Conservation (phyloP, 2,113 vertebrate genomes). For the Micronycteris hirsuta region DNA sequence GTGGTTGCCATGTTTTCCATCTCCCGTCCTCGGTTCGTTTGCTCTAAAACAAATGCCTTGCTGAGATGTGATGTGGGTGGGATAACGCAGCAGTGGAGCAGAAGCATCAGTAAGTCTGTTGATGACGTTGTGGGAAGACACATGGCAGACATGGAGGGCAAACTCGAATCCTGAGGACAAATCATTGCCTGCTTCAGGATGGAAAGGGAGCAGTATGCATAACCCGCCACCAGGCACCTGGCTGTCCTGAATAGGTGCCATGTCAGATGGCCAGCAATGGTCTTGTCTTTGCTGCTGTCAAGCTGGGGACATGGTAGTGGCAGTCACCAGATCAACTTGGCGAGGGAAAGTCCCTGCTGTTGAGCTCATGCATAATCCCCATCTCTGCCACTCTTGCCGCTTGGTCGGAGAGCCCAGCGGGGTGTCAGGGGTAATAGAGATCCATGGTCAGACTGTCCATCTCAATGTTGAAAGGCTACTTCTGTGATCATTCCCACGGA, state of each 20-base stretch:
- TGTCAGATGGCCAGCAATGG: not conserved
- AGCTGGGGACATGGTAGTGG: not conserved
- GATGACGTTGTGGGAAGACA: not conserved
- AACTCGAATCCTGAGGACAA: not conserved
- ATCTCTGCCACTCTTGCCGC: not conserved
- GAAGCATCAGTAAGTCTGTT: not conserved
- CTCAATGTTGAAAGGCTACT: not conserved
- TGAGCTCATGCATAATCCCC: not conserved
- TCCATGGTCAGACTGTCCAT: not conserved
- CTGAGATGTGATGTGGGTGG: not conserved
- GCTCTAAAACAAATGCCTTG: not conserved
- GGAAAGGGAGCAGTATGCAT: not conserved
- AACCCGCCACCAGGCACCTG: too few relatives aligned
- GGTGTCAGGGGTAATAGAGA: not conserved
- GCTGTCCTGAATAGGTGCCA: too few relatives aligned
- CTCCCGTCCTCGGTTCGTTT: not conserved
- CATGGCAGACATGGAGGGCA: not conserved
- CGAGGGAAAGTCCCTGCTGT: not conserved
- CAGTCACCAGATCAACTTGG: not conserved
- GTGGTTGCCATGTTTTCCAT: not conserved
- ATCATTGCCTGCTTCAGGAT: not conserved
- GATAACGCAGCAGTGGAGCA: fast-evolving
- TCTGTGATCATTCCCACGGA: not conserved
- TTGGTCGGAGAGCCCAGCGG: not conserved
- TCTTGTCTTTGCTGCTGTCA: not conserved